Percentiles rank a stretch among this genome's conserved stretches.
Conservation (phyloP, 2,888 invertebrate species). For the Oscheius sp. region DNA sequence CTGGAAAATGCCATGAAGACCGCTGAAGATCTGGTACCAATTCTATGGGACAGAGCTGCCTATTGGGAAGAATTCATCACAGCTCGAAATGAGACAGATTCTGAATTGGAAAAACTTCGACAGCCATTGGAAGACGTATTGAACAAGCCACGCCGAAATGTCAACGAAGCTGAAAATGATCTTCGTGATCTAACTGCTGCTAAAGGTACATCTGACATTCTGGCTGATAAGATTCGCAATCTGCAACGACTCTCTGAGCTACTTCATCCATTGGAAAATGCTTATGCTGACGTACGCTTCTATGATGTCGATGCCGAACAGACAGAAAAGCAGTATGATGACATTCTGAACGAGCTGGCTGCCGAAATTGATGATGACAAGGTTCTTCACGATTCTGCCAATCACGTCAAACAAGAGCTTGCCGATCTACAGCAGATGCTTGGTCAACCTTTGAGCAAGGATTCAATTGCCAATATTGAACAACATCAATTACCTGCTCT, state of each 20-base stretch:
- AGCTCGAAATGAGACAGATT: slow-evolving; percentile 55
- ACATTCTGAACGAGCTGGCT: slow-evolving; percentile 48
- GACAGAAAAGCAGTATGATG: slow-evolving; percentile 56
- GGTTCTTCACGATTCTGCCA: slow-evolving; percentile 51
- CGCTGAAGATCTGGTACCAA: slow-evolving; percentile 45
- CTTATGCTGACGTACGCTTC: slow-evolving; percentile 65
- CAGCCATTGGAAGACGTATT: slow-evolving; percentile 43
- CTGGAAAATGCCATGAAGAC: slow-evolving; percentile 43
- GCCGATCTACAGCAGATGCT: slow-evolving; percentile 42
- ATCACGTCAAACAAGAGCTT: slow-evolving; percentile 51
- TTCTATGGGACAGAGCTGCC: slow-evolving; percentile 51
- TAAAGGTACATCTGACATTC: slow-evolving; percentile 40
- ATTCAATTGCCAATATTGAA: slow-evolving; percentile 25
- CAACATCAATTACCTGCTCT: slow-evolving; percentile 47
- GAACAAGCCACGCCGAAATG: slow-evolving; percentile 38
- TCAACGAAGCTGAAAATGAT: slow-evolving; percentile 42
- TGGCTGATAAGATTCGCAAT: slow-evolving; percentile 44
- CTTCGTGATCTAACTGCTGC: slow-evolving; percentile 40
- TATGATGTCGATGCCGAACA: slow-evolving; percentile 64
- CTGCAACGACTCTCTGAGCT: slow-evolving; percentile 60
- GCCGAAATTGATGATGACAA: slow-evolving; percentile 54
- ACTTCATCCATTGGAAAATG: slow-evolving; percentile 61
- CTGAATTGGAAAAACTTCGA: slow-evolving; percentile 51
- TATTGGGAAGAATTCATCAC: slow-evolving; percentile 57
- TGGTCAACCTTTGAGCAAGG: slow-evolving; percentile 32